Conservation (phyloP, 1,140 invertebrate genomes). For the Triops longicaudatus region DNA sequence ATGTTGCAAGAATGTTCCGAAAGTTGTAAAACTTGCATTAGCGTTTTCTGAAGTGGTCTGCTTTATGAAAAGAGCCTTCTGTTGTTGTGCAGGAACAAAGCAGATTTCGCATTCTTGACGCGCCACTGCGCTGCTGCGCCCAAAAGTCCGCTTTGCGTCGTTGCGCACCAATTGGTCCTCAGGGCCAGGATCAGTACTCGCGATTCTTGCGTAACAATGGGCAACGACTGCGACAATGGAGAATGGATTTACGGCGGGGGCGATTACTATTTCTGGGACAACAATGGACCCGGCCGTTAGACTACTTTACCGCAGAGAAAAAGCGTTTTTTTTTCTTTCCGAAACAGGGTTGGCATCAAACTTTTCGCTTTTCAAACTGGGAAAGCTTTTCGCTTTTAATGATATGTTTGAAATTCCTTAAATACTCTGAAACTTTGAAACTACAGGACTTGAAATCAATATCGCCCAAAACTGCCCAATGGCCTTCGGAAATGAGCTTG, state of each 20-base stretch:
- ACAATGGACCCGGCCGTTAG: slow-evolving; percentile 6
- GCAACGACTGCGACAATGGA: neutral
- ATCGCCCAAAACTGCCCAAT: too few relatives aligned
- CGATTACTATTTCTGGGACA: neutral
- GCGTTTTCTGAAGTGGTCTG: neutral
- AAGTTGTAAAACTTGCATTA: too few relatives aligned
- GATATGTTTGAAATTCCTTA: too few relatives aligned
- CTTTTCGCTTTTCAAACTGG: neutral
- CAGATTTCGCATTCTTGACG: neutral
- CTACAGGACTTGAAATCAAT: too few relatives aligned
- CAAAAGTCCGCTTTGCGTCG: neutral
- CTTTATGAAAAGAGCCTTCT: neutral
- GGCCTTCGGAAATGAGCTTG: too few relatives aligned
- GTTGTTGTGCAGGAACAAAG: neutral
- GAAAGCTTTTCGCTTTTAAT: too few relatives aligned
- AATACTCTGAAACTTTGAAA: too few relatives aligned
- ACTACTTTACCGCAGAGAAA: neutral
- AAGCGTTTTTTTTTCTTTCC: neutral
- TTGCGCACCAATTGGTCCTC: neutral
- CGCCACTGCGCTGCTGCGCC: neutral
- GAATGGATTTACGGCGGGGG: neutral
- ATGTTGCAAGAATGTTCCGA: too few relatives aligned
- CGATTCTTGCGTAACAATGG: neutral
- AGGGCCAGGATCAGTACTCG: neutral
- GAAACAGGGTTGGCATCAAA: neutral